A percentile compares a stretch with the other conserved stretches of the same genome.
Conservation (phyloP, 2,113 vertebrate species). For the Rattus norvegicus region DNA sequence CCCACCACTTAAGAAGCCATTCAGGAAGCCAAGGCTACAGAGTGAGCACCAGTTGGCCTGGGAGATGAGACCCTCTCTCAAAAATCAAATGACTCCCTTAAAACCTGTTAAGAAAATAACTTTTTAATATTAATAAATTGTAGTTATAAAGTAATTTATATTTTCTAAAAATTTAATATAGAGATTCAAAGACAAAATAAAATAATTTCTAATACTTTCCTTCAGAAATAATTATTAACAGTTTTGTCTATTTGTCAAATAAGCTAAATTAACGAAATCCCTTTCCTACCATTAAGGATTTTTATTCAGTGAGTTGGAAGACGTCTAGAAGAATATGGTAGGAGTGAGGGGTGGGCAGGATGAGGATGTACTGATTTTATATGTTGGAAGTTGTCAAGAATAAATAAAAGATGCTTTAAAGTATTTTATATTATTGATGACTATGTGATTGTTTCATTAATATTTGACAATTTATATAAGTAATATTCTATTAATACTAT, state of each 20-base stretch:
- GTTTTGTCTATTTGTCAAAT: neutral
- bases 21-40: neutral
- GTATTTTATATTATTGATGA: neutral
- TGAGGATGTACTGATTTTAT: neutral
- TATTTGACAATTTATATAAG: conserved; percentile 26
- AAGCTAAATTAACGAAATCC: conserved; percentile 27
- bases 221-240: conserved; percentile 48
- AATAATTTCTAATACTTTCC: neutral
- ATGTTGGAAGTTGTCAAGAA: neutral
- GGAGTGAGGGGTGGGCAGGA: neutral
- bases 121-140: conserved; percentile 42
- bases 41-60: neutral
- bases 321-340: neutral
- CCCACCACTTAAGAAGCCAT: neutral
- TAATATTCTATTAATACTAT: conserved; percentile 27
- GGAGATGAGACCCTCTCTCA: neutral
- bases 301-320: neutral
- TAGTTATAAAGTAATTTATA: conserved; percentile 23
- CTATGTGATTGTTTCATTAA: neutral
- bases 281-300: conserved; percentile 7
- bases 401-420: neutral
- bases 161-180: neutral
- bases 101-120: neutral
- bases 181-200: conserved; percentile 29
- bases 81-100: neutral